A percentile compares a stretch with the other conserved stretches of the same genome.
Conservation (phyloP, 23 tunicate genomes). For the Ascidia mentula region DNA sequence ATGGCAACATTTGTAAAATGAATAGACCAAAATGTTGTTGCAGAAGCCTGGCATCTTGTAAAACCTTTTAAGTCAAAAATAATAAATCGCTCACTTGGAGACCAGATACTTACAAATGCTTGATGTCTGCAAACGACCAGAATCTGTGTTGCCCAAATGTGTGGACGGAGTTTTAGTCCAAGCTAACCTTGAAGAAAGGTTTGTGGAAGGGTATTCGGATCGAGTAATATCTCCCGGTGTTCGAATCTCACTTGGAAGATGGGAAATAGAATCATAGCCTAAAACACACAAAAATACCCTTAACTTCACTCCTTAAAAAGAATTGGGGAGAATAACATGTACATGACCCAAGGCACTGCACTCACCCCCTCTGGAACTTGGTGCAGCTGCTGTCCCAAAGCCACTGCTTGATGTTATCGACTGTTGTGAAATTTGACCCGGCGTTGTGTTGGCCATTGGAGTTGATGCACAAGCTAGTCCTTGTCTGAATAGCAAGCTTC, state of each 20-base stretch:
- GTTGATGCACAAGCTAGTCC: slow-evolving; percentile 70
- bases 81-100: too few relatives aligned
- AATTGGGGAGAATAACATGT: neutral
- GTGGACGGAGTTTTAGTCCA: slow-evolving; percentile 62
- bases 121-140: neutral
- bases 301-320: neutral
- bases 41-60: too few relatives aligned
- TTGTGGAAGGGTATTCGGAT: slow-evolving; percentile 24
- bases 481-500: slow-evolving; percentile 61
- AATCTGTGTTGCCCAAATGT: neutral
- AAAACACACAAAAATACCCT: neutral
- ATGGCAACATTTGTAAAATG: too few relatives aligned
- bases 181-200: slow-evolving; percentile 52
- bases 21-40: too few relatives aligned
- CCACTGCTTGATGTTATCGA: slow-evolving; percentile 62
- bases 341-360: neutral
- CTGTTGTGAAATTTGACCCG: neutral
- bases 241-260: slow-evolving; percentile 36
- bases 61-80: too few relatives aligned
- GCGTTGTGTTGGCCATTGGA: slow-evolving; percentile 31
- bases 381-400: slow-evolving; percentile 55
- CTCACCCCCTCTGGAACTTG: slow-evolving; percentile 30
- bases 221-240: neutral
- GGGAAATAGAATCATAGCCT: slow-evolving; percentile 43
- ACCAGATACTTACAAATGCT: neutral